Base-by-base conservation (phyloP, 2,888 invertebrate species). In the Thyatira batis region DNA sequence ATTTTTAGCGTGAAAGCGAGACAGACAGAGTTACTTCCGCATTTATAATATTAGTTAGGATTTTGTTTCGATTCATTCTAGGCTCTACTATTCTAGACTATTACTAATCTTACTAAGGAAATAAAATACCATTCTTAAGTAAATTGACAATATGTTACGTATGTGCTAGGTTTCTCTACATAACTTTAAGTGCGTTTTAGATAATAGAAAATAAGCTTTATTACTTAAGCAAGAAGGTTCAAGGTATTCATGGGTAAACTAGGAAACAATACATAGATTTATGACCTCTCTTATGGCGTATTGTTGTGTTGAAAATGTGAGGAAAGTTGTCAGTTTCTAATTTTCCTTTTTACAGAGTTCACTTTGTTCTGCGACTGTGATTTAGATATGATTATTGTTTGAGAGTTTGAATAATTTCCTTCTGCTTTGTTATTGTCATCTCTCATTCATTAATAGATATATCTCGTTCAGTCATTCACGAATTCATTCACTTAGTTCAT, bases 291-390 rank as follows among this genome's bases (percentile, higher is more conserved):
- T 52, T 53, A 57, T 44, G 50, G 52, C 52, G 57, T 53, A 65
- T 65, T 65, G 65, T 65, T 67, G 27, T 17, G 28, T 48, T 27
- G 48, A 10, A 48, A 48, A 48, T 27, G 27, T n/a, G 20, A 28
- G 48, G 48, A 48, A 48, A 48, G 48, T 46, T 17, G 48, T 17
- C 6, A 5, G 27, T 48, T 48, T 48, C 48, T 28, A 48, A 48
- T 48, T 27, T 48, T 48, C 20, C 27, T 27, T 28, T 27, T 28
- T 2, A 48, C 6, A 1, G 39, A 39, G 39, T 39, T 39, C 39
- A 39, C 17, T 27, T 27, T 13, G 46, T 27, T 46, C 17, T 10
- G 28, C 4, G 20, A 9, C 17, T 17, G 23, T 10, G 20, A 10
- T 46, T 1, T 17, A 9, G 10, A 1, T 48, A 10, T 13, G 17